These are phyloP conservation scores for Papilio aristodemus DNA, from an alignment of 1,140 invertebrate genomes.

Conservation along the genomic window DNA sequence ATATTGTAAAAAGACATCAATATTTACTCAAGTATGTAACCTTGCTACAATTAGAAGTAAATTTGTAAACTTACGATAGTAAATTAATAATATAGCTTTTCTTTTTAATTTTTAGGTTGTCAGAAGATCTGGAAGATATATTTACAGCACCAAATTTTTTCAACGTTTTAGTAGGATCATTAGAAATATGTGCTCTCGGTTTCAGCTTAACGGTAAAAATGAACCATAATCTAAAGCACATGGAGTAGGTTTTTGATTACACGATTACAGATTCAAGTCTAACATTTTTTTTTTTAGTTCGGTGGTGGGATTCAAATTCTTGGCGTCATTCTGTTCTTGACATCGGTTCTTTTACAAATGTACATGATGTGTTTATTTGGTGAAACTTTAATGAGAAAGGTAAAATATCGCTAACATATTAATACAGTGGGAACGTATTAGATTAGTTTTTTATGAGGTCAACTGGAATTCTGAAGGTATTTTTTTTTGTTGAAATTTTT, in stretches of 20 bases:
- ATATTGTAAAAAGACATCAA: slow-evolving; percentile 53
- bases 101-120: slow-evolving; percentile 53
- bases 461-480: too few relatives aligned
- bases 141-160: slow-evolving; percentile 65
- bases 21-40: slow-evolving; percentile 56
- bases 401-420: slow-evolving; percentile 35
- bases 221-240: slow-evolving; percentile 29
- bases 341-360: slow-evolving; percentile 62
- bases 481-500: too few relatives aligned
- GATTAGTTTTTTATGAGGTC: too few relatives aligned
- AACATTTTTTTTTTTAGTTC: slow-evolving; percentile 44
- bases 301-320: slow-evolving; percentile 54
- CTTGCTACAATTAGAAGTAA: neutral
- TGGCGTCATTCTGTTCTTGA: slow-evolving; percentile 58
- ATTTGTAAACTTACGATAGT: slow-evolving; percentile 17
- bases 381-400: slow-evolving; percentile 65
- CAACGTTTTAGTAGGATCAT: slow-evolving; percentile 63
- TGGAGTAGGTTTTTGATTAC: too few relatives aligned
- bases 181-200: slow-evolving; percentile 67
- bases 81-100: neutral
- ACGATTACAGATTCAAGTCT: too few relatives aligned
- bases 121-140: slow-evolving; percentile 63
- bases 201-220: slow-evolving; percentile 65
- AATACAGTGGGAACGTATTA: too few relatives aligned
- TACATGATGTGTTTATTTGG: slow-evolving; percentile 69